Evolutionary conservation across 35 echinoderm and acorn worm genomes (phyloP), one percentile per base, ranked within the genome.

Genomic region (Chiridota heheva): DNA sequence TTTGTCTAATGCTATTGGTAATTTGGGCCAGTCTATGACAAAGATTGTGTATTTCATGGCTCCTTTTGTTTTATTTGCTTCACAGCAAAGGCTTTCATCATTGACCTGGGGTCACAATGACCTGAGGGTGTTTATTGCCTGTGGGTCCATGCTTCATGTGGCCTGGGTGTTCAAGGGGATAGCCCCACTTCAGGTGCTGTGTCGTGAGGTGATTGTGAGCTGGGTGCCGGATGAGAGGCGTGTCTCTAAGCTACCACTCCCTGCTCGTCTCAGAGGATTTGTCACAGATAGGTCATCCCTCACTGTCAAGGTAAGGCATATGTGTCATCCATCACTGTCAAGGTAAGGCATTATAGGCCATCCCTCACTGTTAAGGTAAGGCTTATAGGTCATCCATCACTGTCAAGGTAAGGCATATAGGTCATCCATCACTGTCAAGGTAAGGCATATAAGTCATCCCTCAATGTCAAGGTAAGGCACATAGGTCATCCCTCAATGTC

Each of bases 61-160:
- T n/a, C n/a, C n/a, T n/a, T n/a, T n/a, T 88, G 64, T 71, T 57
- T 77, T 7, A 49, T 36, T 81, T 22, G 56, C 5, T 22, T 67
- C 40, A 82, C 75, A 97, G 94, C 71, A 75, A 86, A 88, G 84
- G 18, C 78, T 97, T 1, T 88, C 94, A 13, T 88, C 94, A 2
- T 60, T 97, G 31, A 81, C 94, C 0, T 97, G 94, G 94, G 94
- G 94, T 44, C 94, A 97, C 74, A 91, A 97, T 43, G 94, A 97
- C 67, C 89, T 87, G 30, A 68, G 94, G 7, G 84, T 97, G 2
- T 96, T 97, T 44, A 80, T 97, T 5, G 89, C 95, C 35, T 98
- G 89, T 58, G 89, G 89, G 13, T 62, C 84, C 12, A 80, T 91
- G 33, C 84, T 98, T 16, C 95, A 98, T 73, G 89, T 91, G 25